phyloP scores from a whole-genome alignment of 2,888 invertebrate genomes.

The Phlogophora meticulosa region DNA sequence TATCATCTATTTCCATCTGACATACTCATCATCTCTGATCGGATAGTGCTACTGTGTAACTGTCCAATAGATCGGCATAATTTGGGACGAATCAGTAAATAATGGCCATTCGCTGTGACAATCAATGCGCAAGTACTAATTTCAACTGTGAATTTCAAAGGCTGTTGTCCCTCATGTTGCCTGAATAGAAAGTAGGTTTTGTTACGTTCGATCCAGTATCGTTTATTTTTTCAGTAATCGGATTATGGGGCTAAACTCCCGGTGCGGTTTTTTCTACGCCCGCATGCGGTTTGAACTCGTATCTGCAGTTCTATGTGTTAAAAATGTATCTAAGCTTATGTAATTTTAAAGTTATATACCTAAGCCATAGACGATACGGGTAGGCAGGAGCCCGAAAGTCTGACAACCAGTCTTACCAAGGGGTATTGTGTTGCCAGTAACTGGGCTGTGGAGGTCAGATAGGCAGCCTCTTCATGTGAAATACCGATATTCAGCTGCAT shows the following conservation, averaged over 20 bases:
- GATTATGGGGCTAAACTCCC: constrained; percentile 25
- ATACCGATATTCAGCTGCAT: no score
- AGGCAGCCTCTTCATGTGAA: no score
- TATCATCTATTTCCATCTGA: constrained; percentile 21
- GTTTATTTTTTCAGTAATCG: constrained; percentile 42
- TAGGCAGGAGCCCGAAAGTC: no score
- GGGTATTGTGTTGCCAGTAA: no score
- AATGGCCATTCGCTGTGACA: constrained; percentile 4
- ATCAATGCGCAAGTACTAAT: constrained; percentile 36
- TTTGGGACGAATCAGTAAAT: constrained; percentile 32
- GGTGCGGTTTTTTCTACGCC: constrained; percentile 16
- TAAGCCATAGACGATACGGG: no score
- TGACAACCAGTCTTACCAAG: no score
- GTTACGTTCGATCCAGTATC: constrained; percentile 26
- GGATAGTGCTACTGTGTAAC: background rate
- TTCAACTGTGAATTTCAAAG: constrained; percentile 48
- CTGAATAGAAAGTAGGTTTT: constrained; percentile 42
- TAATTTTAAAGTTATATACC: background rate
- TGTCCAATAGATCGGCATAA: constrained; percentile 20
- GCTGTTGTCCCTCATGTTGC: constrained; percentile 30
- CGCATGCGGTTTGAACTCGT: constrained; percentile 19
- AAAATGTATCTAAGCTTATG: background rate
- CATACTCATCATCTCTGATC: constrained; percentile 2
- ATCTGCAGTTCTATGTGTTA: constrained; percentile 12
- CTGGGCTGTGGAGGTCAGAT: no score